A percentile compares a stretch with the other conserved stretches of the same genome.
These are phyloP conservation scores for Noctua fimbriata DNA, from an alignment of 2,888 invertebrate species.

Conservation along the genomic window DNA sequence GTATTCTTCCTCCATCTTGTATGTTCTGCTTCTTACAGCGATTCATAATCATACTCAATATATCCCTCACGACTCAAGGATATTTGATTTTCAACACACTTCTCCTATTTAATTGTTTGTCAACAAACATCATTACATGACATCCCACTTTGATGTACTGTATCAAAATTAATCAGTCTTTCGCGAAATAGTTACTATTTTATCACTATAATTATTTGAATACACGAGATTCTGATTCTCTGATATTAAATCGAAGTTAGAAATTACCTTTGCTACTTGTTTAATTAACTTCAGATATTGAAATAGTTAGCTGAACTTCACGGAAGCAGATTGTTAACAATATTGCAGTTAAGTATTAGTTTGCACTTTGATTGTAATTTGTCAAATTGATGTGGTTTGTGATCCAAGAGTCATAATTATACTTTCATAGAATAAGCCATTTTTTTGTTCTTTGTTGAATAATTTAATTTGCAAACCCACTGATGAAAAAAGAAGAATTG, in stretches of 20 bases:
- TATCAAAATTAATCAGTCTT: background rate
- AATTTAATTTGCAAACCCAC: background rate
- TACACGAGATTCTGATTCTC: background rate
- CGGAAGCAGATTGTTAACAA: slow-evolving; percentile 26
- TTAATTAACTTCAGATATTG: slow-evolving; percentile 49
- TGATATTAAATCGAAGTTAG: slow-evolving; percentile 9
- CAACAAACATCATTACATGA: background rate
- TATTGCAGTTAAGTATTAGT: slow-evolving; percentile 21
- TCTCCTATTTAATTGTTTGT: background rate
- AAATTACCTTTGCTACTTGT: slow-evolving; percentile 3
- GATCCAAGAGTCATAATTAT: background rate
- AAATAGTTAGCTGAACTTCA: slow-evolving; percentile 40
- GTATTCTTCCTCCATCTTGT: background rate
- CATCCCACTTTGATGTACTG: background rate
- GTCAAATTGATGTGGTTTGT: background rate
- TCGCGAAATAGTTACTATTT: background rate
- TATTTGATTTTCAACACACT: background rate
- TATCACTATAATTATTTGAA: background rate
- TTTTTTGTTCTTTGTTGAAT: background rate
- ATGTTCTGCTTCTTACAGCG: background rate
- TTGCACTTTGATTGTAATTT: slow-evolving; percentile 5
- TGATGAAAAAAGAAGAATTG: no score
- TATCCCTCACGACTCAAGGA: background rate
- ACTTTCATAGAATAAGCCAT: background rate
- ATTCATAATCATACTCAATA: background rate